Percentiles rank a stretch among this genome's conserved stretches.
Evolutionary conservation across 2,888 invertebrate species (phyloP).

Genomic region (Platycheirus albimanus): DNA sequence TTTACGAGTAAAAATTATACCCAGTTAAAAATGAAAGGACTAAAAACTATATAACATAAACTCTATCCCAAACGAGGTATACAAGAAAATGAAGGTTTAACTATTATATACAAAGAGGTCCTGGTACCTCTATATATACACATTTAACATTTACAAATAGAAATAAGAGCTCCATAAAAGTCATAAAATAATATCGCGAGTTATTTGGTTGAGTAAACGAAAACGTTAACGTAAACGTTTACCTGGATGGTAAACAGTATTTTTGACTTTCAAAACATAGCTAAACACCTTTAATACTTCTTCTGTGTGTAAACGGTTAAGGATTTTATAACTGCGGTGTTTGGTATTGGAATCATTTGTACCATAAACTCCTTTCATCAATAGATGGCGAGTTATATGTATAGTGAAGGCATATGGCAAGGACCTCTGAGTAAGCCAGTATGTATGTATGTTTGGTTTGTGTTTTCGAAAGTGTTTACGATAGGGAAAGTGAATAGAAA

Average conservation of each 20-base stretch:
- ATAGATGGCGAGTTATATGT: background rate
- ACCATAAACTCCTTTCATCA: constrained; percentile 69
- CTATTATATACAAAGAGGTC: no score
- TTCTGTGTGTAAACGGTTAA: constrained; percentile 17
- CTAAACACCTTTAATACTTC: constrained; percentile 43
- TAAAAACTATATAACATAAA: constrained; percentile 35
- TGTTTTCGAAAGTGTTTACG: constrained; percentile 56
- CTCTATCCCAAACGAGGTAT: constrained; percentile 29
- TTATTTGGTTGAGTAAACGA: constrained; percentile 38
- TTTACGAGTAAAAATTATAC: constrained; percentile 64
- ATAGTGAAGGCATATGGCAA: background rate
- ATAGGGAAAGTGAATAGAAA: constrained; percentile 72
- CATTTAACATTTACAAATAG: constrained; percentile 18
- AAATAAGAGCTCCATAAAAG: constrained; percentile 47
- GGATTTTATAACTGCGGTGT: constrained; percentile 69
- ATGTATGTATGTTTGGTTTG: background rate
- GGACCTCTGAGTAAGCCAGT: constrained; percentile 7
- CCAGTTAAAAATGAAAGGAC: constrained; percentile 69
- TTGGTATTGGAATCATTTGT: constrained; percentile 68
- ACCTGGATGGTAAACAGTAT: constrained; percentile 28
- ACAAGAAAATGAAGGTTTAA: background rate
- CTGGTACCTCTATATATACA: background rate
- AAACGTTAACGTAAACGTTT: no score
- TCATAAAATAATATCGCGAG: constrained; percentile 52
- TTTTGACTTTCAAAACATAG: constrained; percentile 34